phyloP scores from a whole-genome alignment of 2,113 vertebrate genomes.

The Peromyscus maniculatus region DNA sequence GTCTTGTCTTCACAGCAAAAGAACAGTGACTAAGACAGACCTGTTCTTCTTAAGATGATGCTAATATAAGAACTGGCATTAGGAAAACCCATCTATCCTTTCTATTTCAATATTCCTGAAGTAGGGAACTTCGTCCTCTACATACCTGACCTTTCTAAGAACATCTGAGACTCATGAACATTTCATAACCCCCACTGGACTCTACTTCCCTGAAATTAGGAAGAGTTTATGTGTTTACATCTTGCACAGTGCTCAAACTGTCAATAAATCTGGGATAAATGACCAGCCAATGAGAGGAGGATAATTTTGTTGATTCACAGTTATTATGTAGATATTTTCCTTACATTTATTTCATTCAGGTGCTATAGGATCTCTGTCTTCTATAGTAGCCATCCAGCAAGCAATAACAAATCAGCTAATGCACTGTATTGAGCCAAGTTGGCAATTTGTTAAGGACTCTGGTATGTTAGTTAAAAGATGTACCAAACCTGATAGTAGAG shows the following conservation, averaged over 20 bases:
- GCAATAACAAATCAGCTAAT: not conserved
- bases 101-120: not conserved
- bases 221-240: not conserved
- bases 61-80: not conserved
- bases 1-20: not conserved
- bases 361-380: not conserved
- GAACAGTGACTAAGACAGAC: not conserved
- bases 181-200: not conserved
- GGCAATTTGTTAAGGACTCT: not conserved
- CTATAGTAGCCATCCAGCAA: not conserved
- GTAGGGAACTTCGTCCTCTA: not conserved
- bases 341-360: conserved; percentile 22
- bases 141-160: not conserved
- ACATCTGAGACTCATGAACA: not conserved
- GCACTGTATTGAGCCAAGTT: not conserved
- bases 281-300: not conserved
- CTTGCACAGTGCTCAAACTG: not conserved
- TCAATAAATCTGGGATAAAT: not conserved
- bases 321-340: not conserved
- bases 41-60: not conserved
- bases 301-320: not conserved
- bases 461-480: not conserved
- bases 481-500: not conserved
- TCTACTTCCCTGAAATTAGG: not conserved
- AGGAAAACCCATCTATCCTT: not conserved